Base-by-base conservation (phyloP, 2,113 vertebrate genomes). In the Pomatorhinus ruficollis region DNA sequence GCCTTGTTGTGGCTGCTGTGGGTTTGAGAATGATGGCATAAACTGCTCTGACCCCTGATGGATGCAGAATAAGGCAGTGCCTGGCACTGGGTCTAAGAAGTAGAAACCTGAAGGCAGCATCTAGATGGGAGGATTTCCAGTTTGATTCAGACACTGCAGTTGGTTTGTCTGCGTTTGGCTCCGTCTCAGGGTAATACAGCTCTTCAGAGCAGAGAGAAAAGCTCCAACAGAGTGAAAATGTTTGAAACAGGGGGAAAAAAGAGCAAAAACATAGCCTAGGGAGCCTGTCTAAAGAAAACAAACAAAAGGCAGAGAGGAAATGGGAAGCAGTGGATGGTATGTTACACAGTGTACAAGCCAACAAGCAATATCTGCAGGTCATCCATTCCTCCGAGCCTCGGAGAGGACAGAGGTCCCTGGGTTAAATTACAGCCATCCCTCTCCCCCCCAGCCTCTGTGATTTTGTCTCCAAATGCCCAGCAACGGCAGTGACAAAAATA, bases 271-370 rank as follows among this genome's bases (percentile, higher is more conserved):
- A 87, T 49, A 89, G 90, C 68, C 65, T 56, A 75, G 88, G 45
- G 49, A 95, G 63, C 47, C 31, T 59, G 64, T 65, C 30, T 88
- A 50, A 70, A 91, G 65, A 85, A 69, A 86, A 76, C 77, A 95
- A 95, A 90, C 79, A 90, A 88, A 95, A 90, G 57, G 64, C 71
- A 80, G 92, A 49, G 85, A 87, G 88, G 80, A 97, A 92, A 93
- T 68, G 83, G 83, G 69, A 90, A 88, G 77, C 80, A 53, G 88
- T 64, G 92, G 64, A 90, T 6, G 37, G 37, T 86, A 88, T 90
- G 88, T 92, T 88, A 74, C 83, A 84, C 72, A 90, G 47, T 27
- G 72, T 92, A 64, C 60, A 44, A 84, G 87, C 90, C 96, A 96
- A 59, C 68, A 69, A 77, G 64, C 47, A 74, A 2, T 92, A 80